Percentiles rank a stretch among this genome's conserved stretches.
Evolutionary conservation across 2,113 vertebrate species (phyloP).

Genomic region (Phalacrocorax brasilianus): DNA sequence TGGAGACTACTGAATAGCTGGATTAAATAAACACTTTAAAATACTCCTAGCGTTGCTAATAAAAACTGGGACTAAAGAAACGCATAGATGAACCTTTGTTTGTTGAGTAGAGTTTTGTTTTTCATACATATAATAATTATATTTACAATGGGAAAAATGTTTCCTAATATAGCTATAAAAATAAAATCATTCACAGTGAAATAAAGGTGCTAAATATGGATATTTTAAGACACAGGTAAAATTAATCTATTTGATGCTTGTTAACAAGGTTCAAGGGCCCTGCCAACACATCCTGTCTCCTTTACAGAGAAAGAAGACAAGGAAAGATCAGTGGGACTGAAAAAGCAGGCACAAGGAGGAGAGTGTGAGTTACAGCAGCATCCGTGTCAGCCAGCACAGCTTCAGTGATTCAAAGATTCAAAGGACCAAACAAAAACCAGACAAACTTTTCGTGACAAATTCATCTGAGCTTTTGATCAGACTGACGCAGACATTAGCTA

Average conservation of each 20-base stretch:
- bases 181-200: background rate
- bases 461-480: background rate
- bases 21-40: conserved; percentile 70
- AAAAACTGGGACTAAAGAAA: conserved; percentile 51
- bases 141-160: background rate
- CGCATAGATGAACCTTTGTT: background rate
- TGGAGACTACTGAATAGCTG: conserved; percentile 57
- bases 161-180: conserved; percentile 16
- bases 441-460: background rate
- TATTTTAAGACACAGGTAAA: background rate
- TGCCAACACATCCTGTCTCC: background rate
- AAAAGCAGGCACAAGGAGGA: background rate
- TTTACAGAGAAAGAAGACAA: background rate
- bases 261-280: background rate
- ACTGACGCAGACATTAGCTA: background rate
- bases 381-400: rapidly evolving
- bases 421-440: background rate
- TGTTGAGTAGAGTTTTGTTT: background rate
- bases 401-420: background rate
- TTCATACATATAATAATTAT: background rate
- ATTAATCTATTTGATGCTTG: background rate
- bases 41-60: conserved; percentile 53
- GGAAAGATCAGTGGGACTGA: background rate
- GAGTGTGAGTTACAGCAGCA: background rate
- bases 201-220: background rate